These are phyloP conservation scores for Malurus melanocephalus DNA, from an alignment of 2,113 vertebrate species.

Conservation along the genomic window DNA sequence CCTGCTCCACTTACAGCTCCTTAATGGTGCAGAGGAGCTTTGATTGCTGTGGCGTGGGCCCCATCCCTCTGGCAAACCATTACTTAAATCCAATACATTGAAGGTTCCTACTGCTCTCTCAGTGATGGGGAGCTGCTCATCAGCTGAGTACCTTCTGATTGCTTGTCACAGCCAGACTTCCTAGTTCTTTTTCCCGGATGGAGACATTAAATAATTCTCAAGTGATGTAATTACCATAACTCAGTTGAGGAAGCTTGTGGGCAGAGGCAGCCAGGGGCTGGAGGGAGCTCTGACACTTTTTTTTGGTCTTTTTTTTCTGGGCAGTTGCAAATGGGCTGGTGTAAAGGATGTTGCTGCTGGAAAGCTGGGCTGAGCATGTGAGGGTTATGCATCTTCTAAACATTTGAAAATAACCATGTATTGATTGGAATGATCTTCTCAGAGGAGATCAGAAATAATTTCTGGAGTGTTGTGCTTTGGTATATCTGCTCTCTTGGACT, in stretches of 20 bases:
- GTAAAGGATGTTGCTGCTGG: background rate
- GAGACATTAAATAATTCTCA: slow-evolving; percentile 47
- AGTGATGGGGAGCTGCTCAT: slow-evolving; percentile 33
- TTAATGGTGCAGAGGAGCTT: slow-evolving; percentile 55
- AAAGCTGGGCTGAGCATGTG: background rate
- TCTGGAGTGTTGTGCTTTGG: background rate
- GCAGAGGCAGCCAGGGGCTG: background rate
- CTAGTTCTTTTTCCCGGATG: slow-evolving; percentile 6
- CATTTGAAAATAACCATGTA: slow-evolving; percentile 4
- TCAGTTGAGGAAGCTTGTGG: slow-evolving; percentile 18
- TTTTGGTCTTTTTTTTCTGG: background rate
- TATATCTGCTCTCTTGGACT: background rate
- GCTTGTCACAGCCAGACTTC: slow-evolving; percentile 50
- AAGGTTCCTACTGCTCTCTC: slow-evolving; percentile 26
- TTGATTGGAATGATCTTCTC: background rate
- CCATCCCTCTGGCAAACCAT: slow-evolving; percentile 52
- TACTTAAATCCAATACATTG: slow-evolving; percentile 29
- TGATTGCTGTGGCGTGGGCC: slow-evolving; percentile 32
- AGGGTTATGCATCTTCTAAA: background rate
- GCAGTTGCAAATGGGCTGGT: background rate
- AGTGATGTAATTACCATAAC: slow-evolving; percentile 35
- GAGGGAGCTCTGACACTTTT: background rate
- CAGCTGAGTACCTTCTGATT: slow-evolving; percentile 52
- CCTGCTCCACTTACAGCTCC: slow-evolving; percentile 42
- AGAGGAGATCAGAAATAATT: background rate